phyloP scores from a whole-genome alignment of 2,113 vertebrate species.

The Prinia subflava region DNA sequence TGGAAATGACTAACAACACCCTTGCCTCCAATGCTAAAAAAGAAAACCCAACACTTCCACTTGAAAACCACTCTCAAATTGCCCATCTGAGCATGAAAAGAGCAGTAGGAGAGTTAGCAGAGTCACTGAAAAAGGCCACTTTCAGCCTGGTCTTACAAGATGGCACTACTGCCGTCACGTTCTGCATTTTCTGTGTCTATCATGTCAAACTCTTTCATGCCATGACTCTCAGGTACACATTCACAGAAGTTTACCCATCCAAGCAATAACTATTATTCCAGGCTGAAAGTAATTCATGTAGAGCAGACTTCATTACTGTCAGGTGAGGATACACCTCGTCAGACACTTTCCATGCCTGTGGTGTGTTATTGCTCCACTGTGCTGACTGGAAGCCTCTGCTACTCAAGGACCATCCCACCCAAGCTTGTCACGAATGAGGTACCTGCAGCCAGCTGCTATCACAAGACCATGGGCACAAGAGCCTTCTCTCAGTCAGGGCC shows the following conservation, averaged over 20 bases:
- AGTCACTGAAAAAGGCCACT: not conserved
- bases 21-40: not conserved
- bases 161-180: not conserved
- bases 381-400: not conserved
- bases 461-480: not conserved
- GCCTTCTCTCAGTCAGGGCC: not conserved
- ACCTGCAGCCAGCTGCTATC: not conserved
- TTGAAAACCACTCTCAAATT: not conserved
- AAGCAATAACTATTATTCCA: not conserved
- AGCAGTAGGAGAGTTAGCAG: not conserved
- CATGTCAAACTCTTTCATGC: not conserved
- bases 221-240: not conserved
- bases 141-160: not conserved
- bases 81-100: not conserved
- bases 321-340: not conserved
- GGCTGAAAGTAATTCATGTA: not conserved
- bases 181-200: not conserved
- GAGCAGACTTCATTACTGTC: not conserved
- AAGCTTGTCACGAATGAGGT: not conserved
- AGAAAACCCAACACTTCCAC: not conserved
- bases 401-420: not conserved
- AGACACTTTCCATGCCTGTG: not conserved
- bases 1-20: not conserved
- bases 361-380: not conserved
- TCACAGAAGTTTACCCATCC: not conserved